Base-by-base conservation (phyloP, 2,113 vertebrate species). In the Upupa epops region DNA sequence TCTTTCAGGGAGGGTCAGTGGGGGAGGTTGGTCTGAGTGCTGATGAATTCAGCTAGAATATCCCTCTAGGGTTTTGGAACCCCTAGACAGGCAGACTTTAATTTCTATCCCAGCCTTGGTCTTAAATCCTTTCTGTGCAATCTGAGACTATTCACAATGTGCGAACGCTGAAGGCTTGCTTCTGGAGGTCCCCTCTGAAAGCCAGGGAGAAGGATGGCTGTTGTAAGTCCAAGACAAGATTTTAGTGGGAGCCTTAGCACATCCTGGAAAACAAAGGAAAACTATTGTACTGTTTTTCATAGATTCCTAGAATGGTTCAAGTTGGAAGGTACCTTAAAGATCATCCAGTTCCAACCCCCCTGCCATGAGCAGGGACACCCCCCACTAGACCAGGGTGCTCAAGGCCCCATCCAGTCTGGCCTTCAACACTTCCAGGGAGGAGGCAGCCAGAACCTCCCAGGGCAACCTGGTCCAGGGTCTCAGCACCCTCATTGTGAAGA, bases 121-220 rank as follows among this genome's bases (percentile, higher is more conserved):
- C 80, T 92, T 93, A 93, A 94, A 80, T 74, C 22, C n/a, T 70
- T 76, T 76, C 48, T 60, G 24, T 83, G 80, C 79, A 94, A 84
- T 69, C 28, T 89, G 66, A 95, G 22, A 71, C 69, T 74, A 18
- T 88, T 93, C 83, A 83, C 0, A 1, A 78, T 69, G 54, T 87
- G 46, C 51, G 82, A 93, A 89, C 79, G 34, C 58, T 86, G 58
- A 84, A 81, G 73, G 32, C 11, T 70, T 92, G 45, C 25, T 58
- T 94, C 58, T 89, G 58, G 40, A 55, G 18, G 45, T 81, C 28
- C n/a, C 7, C 78, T 86, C 70, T 90, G 63, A 83, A 84, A 65
- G 46, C 40, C 40, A 36, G 34, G 51, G 34, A 65, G n/a, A 64
- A 79, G 13, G 54, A 51, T 90, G 32, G 66, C 8, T 10, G 0